These are phyloP conservation scores for Malaclemys terrapin DNA, from an alignment of 2,113 vertebrate genomes.

Conservation along the genomic window DNA sequence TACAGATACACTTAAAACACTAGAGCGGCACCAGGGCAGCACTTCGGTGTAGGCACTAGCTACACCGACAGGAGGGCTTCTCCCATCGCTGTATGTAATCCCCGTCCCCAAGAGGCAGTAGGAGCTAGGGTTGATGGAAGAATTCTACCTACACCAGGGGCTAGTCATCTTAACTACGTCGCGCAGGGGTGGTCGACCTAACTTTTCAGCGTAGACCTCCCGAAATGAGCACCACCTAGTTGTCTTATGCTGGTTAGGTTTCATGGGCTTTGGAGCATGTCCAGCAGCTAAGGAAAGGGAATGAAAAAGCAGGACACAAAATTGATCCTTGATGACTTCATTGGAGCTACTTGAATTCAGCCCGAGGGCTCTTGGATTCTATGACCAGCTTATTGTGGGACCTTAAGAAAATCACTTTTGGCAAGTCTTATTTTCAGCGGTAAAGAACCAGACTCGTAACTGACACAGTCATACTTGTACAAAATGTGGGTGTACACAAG, in stretches of 20 bases:
- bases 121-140: neutral
- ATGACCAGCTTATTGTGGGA: conserved; percentile 63
- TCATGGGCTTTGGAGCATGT: neutral
- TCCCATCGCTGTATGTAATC: neutral
- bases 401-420: conserved; percentile 60
- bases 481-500: neutral
- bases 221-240: neutral
- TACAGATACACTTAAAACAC: too few species aligned
- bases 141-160: neutral
- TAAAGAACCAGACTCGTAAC: neutral
- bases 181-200: neutral
- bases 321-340: neutral
- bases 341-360: conserved; percentile 6
- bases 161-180: neutral
- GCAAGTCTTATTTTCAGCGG: conserved; percentile 55
- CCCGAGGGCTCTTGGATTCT: conserved; percentile 55
- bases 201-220: neutral
- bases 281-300: neutral
- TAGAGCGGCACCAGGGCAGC: too few species aligned
- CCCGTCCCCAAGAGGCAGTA: neutral
- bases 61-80: neutral
- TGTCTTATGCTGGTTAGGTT: neutral
- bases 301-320: neutral
- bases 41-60: neutral
- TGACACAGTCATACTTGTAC: neutral